These are phyloP conservation scores for Baccha elongata DNA, from an alignment of 2,888 invertebrate species.

Conservation along the genomic window DNA sequence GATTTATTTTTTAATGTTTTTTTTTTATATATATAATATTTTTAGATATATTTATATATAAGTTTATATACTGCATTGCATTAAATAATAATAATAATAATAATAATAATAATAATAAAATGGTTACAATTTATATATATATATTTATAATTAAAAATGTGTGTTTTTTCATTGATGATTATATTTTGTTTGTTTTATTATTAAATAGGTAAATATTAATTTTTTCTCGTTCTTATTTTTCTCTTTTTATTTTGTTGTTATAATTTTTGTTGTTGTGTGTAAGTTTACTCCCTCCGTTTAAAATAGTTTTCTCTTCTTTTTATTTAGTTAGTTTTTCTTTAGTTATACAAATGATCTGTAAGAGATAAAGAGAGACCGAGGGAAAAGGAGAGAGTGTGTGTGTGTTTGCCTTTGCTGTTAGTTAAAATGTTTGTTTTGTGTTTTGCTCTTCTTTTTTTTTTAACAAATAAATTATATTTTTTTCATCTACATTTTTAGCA, in stretches of 20 bases:
- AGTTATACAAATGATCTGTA: conserved; percentile 14
- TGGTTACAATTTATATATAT: conserved; percentile 63
- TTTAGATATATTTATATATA: conserved; percentile 70
- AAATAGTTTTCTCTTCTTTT: conserved; percentile 45
- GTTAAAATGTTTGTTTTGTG: conserved; percentile 31
- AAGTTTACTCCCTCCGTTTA: conserved; percentile 54
- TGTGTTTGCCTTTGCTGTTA: conserved; percentile 42
- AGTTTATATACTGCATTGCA: conserved; percentile 72
- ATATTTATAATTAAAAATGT: conserved; percentile 63
- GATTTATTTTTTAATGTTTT: conserved; percentile 49
- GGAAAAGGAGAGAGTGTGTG: conserved; percentile 38
- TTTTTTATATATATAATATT: conserved; percentile 58
- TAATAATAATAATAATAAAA: conserved; percentile 71
- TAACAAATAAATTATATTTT: conserved; percentile 68
- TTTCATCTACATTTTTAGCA: conserved; percentile 41
- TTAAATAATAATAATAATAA: conserved; percentile 71
- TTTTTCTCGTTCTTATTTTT: conserved; percentile 34
- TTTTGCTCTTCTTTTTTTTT: conserved; percentile 47
- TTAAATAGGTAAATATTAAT: conserved; percentile 64
- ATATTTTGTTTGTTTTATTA: conserved; percentile 51
- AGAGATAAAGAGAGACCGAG: conserved; percentile 3
- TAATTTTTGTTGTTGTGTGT: conserved; percentile 27
- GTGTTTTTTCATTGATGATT: conserved; percentile 53
- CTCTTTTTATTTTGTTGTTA: not conserved
- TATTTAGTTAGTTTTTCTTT: conserved; percentile 4